Conservation (phyloP, 2,888 invertebrate species). For the Chironomus riparius region DNA sequence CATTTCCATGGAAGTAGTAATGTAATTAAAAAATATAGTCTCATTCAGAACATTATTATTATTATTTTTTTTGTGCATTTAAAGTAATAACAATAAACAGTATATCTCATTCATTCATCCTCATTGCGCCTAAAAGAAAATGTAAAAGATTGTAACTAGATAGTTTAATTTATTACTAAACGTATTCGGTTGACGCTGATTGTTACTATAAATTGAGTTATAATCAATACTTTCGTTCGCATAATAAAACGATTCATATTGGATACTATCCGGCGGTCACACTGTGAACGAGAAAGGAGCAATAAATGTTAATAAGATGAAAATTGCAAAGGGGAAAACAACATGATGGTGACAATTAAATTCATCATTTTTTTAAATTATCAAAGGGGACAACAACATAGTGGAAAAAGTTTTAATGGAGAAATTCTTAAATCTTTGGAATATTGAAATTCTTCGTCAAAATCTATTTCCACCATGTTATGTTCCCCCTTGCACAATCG, state of each 20-base stretch:
- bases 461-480: too few relatives aligned
- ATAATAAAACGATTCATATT: constrained; percentile 22
- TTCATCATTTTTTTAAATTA: too few relatives aligned
- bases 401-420: too few relatives aligned
- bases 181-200: constrained; percentile 21
- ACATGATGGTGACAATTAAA: too few relatives aligned
- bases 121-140: background rate
- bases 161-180: constrained; percentile 19
- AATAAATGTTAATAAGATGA: too few relatives aligned
- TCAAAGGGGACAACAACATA: too few relatives aligned
- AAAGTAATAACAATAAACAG: background rate
- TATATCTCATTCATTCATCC: background rate
- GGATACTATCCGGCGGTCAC: constrained; percentile 19
- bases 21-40: background rate
- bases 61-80: background rate
- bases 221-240: constrained; percentile 24
- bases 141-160: constrained; percentile 15
- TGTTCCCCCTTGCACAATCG: too few relatives aligned
- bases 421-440: too few relatives aligned
- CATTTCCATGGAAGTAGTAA: background rate
- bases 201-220: constrained; percentile 24
- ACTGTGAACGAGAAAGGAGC: background rate
- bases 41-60: background rate
- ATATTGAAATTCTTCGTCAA: too few relatives aligned
- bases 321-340: background rate